Percentiles rank a stretch among this genome's conserved stretches.
Conservation (phyloP, 2,113 vertebrate genomes). For the Erythrocercus mccallii region DNA sequence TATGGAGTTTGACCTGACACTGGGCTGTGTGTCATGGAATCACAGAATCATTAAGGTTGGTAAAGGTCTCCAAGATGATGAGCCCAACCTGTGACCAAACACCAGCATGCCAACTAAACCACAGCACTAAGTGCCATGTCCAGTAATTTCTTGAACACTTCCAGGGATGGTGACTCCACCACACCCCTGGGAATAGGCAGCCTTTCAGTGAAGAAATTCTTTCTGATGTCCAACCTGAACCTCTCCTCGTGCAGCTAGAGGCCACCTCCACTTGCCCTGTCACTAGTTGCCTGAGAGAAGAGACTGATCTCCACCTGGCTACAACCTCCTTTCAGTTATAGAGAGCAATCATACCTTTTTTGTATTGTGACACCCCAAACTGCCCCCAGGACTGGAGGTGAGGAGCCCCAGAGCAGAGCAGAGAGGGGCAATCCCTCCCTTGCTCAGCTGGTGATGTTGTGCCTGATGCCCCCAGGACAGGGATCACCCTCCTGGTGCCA, state of each 20-base stretch:
- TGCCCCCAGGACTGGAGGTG: rapidly evolving
- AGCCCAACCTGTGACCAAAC: not conserved
- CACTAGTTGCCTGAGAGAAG: not conserved
- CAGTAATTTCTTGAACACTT: not conserved
- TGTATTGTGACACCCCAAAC: not conserved
- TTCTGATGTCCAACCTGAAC: not conserved
- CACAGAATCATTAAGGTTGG: not conserved
- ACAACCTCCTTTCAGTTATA: not conserved
- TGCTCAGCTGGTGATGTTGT: rapidly evolving
- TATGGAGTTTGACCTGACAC: not conserved
- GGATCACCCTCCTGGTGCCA: not conserved
- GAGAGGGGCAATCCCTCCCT: not conserved
- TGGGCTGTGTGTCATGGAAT: not conserved
- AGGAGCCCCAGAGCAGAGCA: not conserved
- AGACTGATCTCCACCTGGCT: not conserved
- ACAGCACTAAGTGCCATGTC: rapidly evolving
- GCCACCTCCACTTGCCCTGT: not conserved
- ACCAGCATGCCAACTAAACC: not conserved
- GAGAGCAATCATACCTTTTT: not conserved
- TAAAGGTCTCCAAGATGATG: not conserved
- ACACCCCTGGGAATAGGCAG: not conserved
- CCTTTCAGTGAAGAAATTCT: not conserved
- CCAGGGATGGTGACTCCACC: not conserved
- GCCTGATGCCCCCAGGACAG: rapidly evolving
- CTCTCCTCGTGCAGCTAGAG: not conserved